A percentile compares a stretch with the other conserved stretches of the same genome.
Conservation (phyloP, 2,113 vertebrate species). For the Columba livia region DNA sequence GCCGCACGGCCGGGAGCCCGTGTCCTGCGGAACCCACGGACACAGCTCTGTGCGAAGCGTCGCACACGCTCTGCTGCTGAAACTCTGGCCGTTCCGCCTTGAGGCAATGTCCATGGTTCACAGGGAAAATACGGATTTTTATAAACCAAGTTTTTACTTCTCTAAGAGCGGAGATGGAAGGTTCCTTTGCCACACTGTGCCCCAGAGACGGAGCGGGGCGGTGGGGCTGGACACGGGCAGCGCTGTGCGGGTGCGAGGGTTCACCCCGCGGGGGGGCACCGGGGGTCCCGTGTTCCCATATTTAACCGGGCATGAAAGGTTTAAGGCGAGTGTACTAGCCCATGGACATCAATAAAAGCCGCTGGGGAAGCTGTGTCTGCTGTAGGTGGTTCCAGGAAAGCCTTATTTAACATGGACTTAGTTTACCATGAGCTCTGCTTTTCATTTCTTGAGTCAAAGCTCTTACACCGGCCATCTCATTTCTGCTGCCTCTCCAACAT, state of each 20-base stretch:
- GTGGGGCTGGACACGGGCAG: neutral
- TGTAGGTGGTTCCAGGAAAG: conserved; percentile 2
- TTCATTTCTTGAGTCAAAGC: conserved; percentile 44
- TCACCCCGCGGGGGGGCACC: neutral
- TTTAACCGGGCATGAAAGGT: conserved; percentile 16
- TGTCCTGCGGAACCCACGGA: no score
- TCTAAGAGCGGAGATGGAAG: neutral
- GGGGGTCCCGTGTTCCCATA: neutral
- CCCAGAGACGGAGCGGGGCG: neutral
- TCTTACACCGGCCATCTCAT: neutral
- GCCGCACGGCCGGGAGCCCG: no score
- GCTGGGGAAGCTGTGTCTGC: neutral
- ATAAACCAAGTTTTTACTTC: neutral
- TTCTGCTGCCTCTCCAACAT: conserved; percentile 20
- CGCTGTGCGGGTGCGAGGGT: neutral
- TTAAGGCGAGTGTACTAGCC: neutral
- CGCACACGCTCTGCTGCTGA: neutral
- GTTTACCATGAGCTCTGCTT: neutral
- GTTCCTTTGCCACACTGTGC: neutral
- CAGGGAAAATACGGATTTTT: neutral
- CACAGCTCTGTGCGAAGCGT: no score
- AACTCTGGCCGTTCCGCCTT: neutral
- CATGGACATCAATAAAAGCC: neutral
- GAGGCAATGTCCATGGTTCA: neutral
- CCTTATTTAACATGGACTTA: conserved; percentile 52